A percentile compares a stretch with the other conserved stretches of the same genome.
phyloP scores from a whole-genome alignment of 2,797 vertebrate species.

The Rhinichthys osculus region DNA sequence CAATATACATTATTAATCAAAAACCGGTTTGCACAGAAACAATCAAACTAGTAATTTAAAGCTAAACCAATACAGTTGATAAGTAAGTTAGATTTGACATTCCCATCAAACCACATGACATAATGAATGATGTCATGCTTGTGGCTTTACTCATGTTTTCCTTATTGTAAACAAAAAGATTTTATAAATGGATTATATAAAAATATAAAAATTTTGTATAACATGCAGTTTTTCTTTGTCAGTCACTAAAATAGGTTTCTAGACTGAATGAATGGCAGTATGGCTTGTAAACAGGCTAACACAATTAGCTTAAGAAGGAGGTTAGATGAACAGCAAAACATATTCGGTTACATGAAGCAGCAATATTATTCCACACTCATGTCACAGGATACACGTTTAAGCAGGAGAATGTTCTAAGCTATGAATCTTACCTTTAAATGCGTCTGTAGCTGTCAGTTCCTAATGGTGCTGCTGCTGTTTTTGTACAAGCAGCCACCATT shows the following conservation, averaged over 20 bases:
- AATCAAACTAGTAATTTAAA: background rate
- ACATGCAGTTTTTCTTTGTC: background rate
- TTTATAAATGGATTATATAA: background rate
- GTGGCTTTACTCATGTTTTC: background rate
- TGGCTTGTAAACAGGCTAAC: slow-evolving; percentile 40
- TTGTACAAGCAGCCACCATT: slow-evolving; percentile 71
- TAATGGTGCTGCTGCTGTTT: slow-evolving; percentile 61
- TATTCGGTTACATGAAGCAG: background rate
- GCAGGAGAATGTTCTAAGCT: slow-evolving; percentile 24
- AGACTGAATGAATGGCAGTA: slow-evolving; percentile 22
- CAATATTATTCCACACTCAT: background rate
- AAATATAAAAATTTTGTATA: background rate
- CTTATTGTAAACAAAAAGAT: background rate
- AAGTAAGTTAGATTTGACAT: background rate
- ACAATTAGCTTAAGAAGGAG: slow-evolving; percentile 45
- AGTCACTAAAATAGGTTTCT: background rate
- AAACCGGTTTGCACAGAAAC: slow-evolving; percentile 8
- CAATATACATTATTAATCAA: background rate
- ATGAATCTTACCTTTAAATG: slow-evolving; percentile 74
- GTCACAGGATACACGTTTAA: slow-evolving; percentile 9
- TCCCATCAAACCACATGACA: background rate
- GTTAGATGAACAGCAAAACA: background rate
- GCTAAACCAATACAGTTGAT: slow-evolving; percentile 16
- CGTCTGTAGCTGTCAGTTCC: slow-evolving; percentile 54
- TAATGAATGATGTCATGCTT: slow-evolving; percentile 23